phyloP scores from a whole-genome alignment of 2,113 vertebrate species.

The Corapipo altera region DNA sequence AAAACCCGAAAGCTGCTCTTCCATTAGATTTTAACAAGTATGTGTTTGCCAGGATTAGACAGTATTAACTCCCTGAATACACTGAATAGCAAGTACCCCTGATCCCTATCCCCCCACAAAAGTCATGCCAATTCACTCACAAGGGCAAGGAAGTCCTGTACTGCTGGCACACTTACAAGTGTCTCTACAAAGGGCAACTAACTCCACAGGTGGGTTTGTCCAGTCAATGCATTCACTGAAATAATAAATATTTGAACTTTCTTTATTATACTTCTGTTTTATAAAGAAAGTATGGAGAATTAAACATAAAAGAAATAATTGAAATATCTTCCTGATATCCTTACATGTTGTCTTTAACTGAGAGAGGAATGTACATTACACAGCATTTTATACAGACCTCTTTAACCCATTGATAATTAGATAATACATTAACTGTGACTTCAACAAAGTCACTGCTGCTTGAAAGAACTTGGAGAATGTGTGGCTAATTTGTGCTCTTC shows the following conservation, averaged over 20 bases:
- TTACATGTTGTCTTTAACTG: not conserved
- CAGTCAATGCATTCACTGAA: not conserved
- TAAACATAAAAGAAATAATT: not conserved
- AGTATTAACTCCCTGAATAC: not conserved
- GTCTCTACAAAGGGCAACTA: not conserved
- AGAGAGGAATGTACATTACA: not conserved
- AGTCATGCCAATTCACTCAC: not conserved
- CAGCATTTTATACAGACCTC: not conserved
- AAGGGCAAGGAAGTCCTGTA: not conserved
- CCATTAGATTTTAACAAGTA: not conserved
- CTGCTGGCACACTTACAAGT: not conserved
- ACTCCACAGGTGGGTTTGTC: not conserved
- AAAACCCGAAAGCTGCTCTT: not conserved
- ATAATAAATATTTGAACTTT: not conserved
- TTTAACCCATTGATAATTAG: not conserved
- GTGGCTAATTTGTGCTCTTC: not conserved
- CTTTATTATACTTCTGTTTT: not conserved
- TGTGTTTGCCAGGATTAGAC: not conserved
- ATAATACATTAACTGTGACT: not conserved
- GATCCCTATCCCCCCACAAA: rapidly evolving
- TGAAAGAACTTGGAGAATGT: not conserved
- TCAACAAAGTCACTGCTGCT: not conserved
- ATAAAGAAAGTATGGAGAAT: not conserved
- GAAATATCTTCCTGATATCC: not conserved
- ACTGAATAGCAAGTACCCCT: not conserved